Evolutionary conservation across 2,797 vertebrate species (phyloP).

Genomic region (Ctenopoma kingsleyae): DNA sequence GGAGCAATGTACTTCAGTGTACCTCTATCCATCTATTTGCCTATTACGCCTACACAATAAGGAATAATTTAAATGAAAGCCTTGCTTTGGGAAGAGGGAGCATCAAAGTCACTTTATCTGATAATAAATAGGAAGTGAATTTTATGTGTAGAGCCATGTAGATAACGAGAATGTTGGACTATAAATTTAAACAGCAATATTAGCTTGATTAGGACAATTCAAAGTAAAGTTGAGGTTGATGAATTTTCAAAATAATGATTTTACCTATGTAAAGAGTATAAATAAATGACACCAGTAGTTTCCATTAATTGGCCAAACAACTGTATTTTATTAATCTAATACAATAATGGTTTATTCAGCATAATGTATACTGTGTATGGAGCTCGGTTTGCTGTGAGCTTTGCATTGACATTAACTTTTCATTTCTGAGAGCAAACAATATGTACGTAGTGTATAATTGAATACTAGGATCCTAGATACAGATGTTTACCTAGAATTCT

Average conservation of each 20-base stretch:
- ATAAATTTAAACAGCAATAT: conserved; percentile 34
- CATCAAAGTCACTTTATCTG: conserved; percentile 35
- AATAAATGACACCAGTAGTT: not conserved
- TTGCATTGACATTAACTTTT: too few relatives aligned
- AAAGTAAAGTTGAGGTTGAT: conserved; percentile 8
- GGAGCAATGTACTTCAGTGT: conserved; percentile 20
- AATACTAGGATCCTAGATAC: too few relatives aligned
- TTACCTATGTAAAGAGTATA: not conserved
- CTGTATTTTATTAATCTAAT: too few relatives aligned
- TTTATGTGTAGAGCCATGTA: conserved; percentile 2
- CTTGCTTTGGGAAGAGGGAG: conserved; percentile 12
- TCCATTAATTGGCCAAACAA: not conserved
- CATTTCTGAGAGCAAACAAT: too few relatives aligned
- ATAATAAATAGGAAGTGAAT: conserved; percentile 35
- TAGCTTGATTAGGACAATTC: conserved; percentile 28
- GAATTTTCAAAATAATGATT: conserved; percentile 2
- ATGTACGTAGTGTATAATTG: too few relatives aligned
- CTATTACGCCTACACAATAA: conserved; percentile 51
- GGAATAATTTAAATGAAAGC: conserved; percentile 51
- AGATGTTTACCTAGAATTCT: too few relatives aligned
- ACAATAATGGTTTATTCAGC: not conserved
- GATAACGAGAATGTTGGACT: not conserved
- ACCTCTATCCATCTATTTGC: conserved; percentile 46
- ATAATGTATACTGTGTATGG: too few relatives aligned
- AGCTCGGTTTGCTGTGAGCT: too few relatives aligned